Evolutionary conservation across 2,888 invertebrate genomes (phyloP), one percentile per base, ranked within the genome.

Genomic region (Caenorhabditis sp.): DNA sequence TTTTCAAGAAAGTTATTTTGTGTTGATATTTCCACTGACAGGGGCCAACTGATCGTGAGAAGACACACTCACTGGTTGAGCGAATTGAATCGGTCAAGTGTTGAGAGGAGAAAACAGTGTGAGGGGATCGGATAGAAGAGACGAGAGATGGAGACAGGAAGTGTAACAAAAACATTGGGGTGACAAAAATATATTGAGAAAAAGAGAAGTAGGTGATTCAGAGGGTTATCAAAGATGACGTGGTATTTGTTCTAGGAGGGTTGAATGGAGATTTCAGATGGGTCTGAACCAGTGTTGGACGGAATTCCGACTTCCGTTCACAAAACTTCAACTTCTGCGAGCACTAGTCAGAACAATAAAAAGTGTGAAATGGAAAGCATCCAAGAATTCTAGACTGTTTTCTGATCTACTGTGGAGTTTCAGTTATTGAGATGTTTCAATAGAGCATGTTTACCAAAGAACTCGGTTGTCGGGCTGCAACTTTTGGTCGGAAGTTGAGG

Each of bases 71-170:
- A 68, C 16, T 61, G 70, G 74, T 80, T 80, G 68, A 73, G 73
- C 73, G 73, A 80, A 74, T 80, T 59, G 72, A 74, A 73, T 73
- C 66, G 73, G 74, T 69, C 63, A 73, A 66, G 47, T 49, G 44
- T 19, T 26, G 44, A 19, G 47, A 44, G n/a, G 47, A 0, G 38
- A 73, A n/a, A 49, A 72, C 22, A 66, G 72, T 51, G 24, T 47
- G 19, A 38, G 14, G 1, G 28, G 80, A 80, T 66, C 72, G n/a
- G 59, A 61, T 75, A 75, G 64, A 31, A n/a, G n/a, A n/a, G n/a
- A 8, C 7, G 14, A 49, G 80, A 74, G 26, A 22, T 16, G 0
- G 41, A 44, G 64, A 64, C 59, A 66, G 80, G 66, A 72, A 77
- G 73, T 73, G 66, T 66, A 80, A 72, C 58, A 73, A 72, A 47